Percentiles rank a stretch among this genome's conserved stretches.
These are phyloP conservation scores for Meloidogyne chitwoodi DNA, from an alignment of 1,140 invertebrate species.

Conservation along the genomic window DNA sequence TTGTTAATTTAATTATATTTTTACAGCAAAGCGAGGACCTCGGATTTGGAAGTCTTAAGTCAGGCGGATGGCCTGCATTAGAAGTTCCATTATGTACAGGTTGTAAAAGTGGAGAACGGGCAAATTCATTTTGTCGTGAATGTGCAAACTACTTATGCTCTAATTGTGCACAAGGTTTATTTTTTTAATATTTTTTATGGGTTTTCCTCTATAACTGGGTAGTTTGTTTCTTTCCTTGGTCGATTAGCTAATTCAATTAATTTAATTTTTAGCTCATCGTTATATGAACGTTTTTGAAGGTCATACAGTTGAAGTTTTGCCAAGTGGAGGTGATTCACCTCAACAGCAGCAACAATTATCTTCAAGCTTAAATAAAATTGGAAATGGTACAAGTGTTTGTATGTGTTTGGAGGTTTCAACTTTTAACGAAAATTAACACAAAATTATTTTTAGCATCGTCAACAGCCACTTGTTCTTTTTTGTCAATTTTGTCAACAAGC, in stretches of 20 bases:
- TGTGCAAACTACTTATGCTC: constrained; percentile 89
- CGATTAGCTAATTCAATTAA: too few relatives aligned
- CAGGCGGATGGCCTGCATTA: constrained; percentile 3
- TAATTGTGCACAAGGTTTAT: constrained; percentile 70
- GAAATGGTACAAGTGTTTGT: not conserved
- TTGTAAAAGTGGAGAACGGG: constrained; percentile 65
- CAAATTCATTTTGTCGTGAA: constrained; percentile 75
- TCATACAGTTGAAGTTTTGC: constrained; percentile 68
- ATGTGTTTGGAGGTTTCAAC: constrained; percentile 14
- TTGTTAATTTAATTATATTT: not conserved
- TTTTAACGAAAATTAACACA: not conserved
- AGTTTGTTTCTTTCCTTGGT: too few relatives aligned
- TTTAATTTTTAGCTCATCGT: constrained; percentile 79
- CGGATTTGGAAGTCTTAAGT: constrained; percentile 11
- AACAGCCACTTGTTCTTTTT: constrained; percentile 85
- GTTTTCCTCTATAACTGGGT: too few relatives aligned
- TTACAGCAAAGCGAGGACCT: constrained; percentile 13
- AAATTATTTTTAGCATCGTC: constrained; percentile 12
- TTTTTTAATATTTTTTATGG: too few relatives aligned
- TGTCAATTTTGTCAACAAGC: constrained; percentile 78
- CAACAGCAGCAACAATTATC: not conserved
- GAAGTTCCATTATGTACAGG: constrained; percentile 61
- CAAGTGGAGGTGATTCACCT: not conserved
- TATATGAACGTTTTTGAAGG: constrained; percentile 98
- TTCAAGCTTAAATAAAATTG: not conserved